Conservation (phyloP, 1,140 invertebrate species). For the Leptopilina boulardi region DNA sequence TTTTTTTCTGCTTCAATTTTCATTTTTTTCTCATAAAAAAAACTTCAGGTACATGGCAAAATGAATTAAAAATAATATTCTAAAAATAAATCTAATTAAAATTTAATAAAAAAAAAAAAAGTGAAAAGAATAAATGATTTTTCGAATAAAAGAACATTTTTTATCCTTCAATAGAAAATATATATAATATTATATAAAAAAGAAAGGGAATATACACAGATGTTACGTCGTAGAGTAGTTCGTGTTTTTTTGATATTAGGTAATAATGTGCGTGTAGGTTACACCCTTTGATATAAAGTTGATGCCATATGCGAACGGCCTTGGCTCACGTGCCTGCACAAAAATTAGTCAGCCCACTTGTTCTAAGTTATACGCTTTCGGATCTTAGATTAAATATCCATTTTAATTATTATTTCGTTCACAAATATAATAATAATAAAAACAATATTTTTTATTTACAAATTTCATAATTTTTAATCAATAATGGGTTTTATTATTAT, state of each 20-base stretch:
- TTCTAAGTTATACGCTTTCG: background rate
- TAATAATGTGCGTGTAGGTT: background rate
- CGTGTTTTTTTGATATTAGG: background rate
- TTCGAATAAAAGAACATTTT: too few species aligned
- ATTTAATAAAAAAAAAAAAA: too few species aligned
- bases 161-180: too few species aligned
- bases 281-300: conserved; percentile 13
- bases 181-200: background rate
- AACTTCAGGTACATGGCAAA: too few species aligned
- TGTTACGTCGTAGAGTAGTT: background rate
- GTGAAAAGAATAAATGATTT: too few species aligned
- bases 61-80: too few species aligned
- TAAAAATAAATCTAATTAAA: too few species aligned
- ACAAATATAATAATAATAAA: background rate
- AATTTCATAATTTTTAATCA: too few species aligned
- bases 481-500: too few species aligned
- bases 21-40: too few species aligned
- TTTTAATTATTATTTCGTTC: background rate
- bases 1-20: background rate
- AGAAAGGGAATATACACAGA: background rate
- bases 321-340: conserved; percentile 1
- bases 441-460: too few species aligned
- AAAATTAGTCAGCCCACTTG: conserved; percentile 12
- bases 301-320: background rate
- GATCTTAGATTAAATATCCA: background rate